Evolutionary conservation across 2,888 invertebrate genomes (phyloP).

Genomic region (Orthonevra nobilis): DNA sequence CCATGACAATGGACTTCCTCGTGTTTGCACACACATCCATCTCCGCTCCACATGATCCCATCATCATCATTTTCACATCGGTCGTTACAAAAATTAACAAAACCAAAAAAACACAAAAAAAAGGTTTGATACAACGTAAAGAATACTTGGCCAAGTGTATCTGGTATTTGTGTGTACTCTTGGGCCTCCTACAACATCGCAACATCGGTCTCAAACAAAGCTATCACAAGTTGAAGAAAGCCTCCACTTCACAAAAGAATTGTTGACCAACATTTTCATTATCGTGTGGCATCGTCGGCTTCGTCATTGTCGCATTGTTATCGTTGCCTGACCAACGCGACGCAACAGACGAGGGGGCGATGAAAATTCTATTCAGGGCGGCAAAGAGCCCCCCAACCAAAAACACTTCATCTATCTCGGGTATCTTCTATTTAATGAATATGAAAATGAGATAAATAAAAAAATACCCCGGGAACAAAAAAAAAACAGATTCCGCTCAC

Average conservation of each 20-base stretch:
- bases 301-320: conserved; percentile 2
- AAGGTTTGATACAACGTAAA: not conserved
- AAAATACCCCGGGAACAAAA: not conserved
- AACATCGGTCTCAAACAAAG: not conserved
- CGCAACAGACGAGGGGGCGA: no score
- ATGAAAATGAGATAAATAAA: not conserved
- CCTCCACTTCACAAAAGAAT: not conserved
- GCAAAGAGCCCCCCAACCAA: no score
- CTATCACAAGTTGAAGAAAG: not conserved
- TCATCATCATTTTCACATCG: not conserved
- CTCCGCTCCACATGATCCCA: not conserved
- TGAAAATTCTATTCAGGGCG: no score
- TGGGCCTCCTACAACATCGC: conserved; percentile 2
- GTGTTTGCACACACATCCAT: no score
- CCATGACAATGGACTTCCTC: not conserved
- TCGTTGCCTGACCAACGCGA: no score
- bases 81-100: no score
- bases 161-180: conserved; percentile 9
- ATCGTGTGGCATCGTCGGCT: no score
- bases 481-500: no score
- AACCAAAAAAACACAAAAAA: no score
- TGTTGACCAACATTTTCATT: conserved; percentile 38
- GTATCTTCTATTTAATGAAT: not conserved
- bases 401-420: not conserved
- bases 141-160: not conserved